Base-by-base conservation (phyloP, 2,797 vertebrate species). In the Micrastur ruficollis region DNA sequence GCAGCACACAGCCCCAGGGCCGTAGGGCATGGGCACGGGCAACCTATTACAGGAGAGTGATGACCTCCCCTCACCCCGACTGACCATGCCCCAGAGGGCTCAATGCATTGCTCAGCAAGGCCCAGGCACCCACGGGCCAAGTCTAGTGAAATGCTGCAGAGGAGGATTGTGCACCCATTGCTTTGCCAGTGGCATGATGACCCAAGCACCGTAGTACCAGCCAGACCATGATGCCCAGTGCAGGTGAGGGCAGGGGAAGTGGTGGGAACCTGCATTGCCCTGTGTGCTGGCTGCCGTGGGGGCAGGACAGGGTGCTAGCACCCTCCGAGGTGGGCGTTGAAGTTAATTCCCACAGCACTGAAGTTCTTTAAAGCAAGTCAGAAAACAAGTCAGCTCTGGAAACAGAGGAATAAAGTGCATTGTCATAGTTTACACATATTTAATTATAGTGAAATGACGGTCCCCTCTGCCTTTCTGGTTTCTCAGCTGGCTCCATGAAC, bases 211-310 rank as follows among this genome's bases (percentile, higher is more conserved):
- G 21, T 63, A 66, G 8, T 26, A 49, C 47, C n/a, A 62, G 9
- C 12, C 36, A 32, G n/a, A 22, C 34, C n/a, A 5, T 9, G 18
- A 16, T 11, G 21, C 8, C 16, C 0, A 1, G 6, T 9, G 26
- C 11, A 21, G 25, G 11, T 40, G 31, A 52, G 56, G 12, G 22
- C n/a, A 58, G 12, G 22, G 12, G 5, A 34, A 50, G 26, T 4
- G 18, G 21, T 52, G 36, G 50, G n/a, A 70, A 81, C n/a, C 23
- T 31, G 19, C 4, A 6, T 20, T 40, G n/a, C n/a, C 9, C 12
- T 4, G 2, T 1, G 0, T 42, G 31, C 29, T 75, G 65, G 32
- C 23, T 42, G 21, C 14, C 0, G 3, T 1, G 1, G 22, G 27
- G 26, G 6, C 12, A 66, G 53, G 11, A 25, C 7, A 34, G 11